Evolutionary conservation across 2,888 invertebrate genomes (phyloP).

Genomic region (Bhutanitis thaidina): DNA sequence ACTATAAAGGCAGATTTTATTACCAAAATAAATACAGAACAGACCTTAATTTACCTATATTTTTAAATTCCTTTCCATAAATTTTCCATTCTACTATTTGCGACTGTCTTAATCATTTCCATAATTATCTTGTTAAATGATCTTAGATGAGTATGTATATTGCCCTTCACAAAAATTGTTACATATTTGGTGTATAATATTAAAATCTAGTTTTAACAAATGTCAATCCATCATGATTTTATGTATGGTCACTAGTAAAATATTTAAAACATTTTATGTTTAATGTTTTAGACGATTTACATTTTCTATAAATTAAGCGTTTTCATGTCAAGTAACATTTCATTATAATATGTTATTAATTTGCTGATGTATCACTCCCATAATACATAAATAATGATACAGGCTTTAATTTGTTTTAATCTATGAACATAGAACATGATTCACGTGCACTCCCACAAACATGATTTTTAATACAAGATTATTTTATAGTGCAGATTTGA

Average conservation of each 20-base stretch:
- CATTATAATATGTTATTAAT: not conserved
- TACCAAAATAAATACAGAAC: conserved; percentile 17
- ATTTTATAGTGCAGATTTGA: too few species aligned
- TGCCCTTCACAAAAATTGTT: not conserved
- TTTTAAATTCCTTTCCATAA: not conserved
- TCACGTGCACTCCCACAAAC: too few species aligned
- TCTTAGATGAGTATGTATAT: not conserved
- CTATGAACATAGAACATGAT: too few species aligned
- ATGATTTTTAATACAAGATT: too few species aligned
- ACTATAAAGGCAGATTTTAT: conserved; percentile 44
- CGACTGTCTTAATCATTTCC: not conserved
- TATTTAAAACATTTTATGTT: conserved; percentile 1
- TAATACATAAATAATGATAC: too few species aligned
- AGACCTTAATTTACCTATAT: not conserved
- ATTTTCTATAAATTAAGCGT: not conserved
- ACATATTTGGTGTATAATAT: conserved; percentile 3
- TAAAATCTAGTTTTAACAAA: not conserved
- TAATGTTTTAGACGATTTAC: not conserved
- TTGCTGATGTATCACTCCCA: too few species aligned
- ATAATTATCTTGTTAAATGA: not conserved
- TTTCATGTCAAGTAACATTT: not conserved
- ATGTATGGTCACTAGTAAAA: not conserved
- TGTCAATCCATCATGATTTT: not conserved
- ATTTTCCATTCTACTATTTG: not conserved
- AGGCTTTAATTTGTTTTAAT: too few species aligned